These are phyloP conservation scores for Cheilosia soror DNA, from an alignment of 2,888 invertebrate genomes.

Conservation along the genomic window DNA sequence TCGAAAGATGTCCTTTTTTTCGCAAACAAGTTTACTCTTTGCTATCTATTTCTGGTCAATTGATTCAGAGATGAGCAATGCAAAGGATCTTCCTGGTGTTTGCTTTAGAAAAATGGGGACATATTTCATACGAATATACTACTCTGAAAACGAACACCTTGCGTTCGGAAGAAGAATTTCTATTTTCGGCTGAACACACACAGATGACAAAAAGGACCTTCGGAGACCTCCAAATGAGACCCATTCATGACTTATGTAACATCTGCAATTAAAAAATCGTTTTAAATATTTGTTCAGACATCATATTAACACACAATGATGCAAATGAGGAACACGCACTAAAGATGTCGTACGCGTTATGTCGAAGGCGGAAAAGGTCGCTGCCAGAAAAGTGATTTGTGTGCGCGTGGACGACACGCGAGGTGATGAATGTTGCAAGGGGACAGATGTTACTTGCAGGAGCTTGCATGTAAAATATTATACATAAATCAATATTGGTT, in stretches of 20 bases:
- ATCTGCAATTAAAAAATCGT: constrained; percentile 73
- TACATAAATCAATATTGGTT: not conserved
- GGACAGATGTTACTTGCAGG: constrained; percentile 11
- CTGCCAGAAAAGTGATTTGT: constrained; percentile 50
- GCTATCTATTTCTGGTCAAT: constrained; percentile 73
- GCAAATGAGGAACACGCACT: constrained; percentile 72
- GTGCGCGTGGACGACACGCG: constrained; percentile 46
- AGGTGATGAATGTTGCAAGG: not conserved
- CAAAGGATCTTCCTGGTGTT: constrained; percentile 28
- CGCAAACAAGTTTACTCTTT: constrained; percentile 51
- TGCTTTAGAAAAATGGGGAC: constrained; percentile 24
- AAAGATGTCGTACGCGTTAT: constrained; percentile 48
- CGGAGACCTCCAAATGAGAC: constrained; percentile 57
- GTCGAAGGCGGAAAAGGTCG: constrained; percentile 32
- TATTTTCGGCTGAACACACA: constrained; percentile 51
- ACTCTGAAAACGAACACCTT: constrained; percentile 53
- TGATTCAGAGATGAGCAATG: constrained; percentile 34
- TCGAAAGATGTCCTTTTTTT: constrained; percentile 64
- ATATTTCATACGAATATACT: constrained; percentile 52
- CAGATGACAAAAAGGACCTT: constrained; percentile 52
- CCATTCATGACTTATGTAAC: constrained; percentile 70
- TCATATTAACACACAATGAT: constrained; percentile 74
- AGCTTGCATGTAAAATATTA: not conserved
- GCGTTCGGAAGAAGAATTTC: constrained; percentile 46
- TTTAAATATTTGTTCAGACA: constrained; percentile 75